Percentiles rank a stretch among this genome's conserved stretches.
phyloP scores from a whole-genome alignment of 2,113 vertebrate species.

The Oncorhynchus kisutch region DNA sequence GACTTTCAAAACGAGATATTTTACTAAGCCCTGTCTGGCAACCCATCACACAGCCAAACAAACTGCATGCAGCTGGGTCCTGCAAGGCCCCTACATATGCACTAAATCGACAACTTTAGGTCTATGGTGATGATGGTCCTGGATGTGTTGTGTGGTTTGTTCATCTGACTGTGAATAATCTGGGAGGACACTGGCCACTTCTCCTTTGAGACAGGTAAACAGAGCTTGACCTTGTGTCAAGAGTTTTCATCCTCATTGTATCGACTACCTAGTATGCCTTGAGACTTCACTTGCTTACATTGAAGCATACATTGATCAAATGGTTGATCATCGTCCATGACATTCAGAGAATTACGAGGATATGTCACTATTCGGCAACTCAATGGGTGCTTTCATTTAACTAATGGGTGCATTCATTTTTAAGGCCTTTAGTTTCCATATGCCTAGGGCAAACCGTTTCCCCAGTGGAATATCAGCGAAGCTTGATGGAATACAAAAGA shows the following conservation, averaged over 20 bases:
- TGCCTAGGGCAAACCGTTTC: constrained; percentile 48
- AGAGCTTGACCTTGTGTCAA: constrained; percentile 40
- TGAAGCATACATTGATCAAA: constrained; percentile 57
- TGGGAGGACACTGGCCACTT: neutral
- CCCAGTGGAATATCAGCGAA: constrained; percentile 65
- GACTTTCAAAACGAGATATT: constrained; percentile 24
- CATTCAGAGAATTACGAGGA: constrained; percentile 59
- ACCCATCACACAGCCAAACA: neutral
- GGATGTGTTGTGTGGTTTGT: constrained; percentile 15
- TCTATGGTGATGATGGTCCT: constrained; percentile 15
- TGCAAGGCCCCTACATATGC: constrained; percentile 3
- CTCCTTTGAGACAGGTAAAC: constrained; percentile 31
- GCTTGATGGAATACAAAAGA: constrained; percentile 66
- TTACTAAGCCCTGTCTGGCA: constrained; percentile 17
- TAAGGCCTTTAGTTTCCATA: constrained; percentile 59
- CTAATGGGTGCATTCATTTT: constrained; percentile 67
- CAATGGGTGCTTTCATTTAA: constrained; percentile 68
- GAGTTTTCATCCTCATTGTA: constrained; percentile 30
- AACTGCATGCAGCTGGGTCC: no score
- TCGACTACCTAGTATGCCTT: constrained; percentile 15
- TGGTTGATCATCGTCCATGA: constrained; percentile 69
- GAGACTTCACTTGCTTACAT: constrained; percentile 51
- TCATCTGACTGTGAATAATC: neutral
- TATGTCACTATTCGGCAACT: constrained; percentile 70
- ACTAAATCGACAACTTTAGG: neutral